Evolutionary conservation across 2,888 invertebrate genomes (phyloP), one percentile per base, ranked within the genome.

Genomic region (Aspidiotus destructor): DNA sequence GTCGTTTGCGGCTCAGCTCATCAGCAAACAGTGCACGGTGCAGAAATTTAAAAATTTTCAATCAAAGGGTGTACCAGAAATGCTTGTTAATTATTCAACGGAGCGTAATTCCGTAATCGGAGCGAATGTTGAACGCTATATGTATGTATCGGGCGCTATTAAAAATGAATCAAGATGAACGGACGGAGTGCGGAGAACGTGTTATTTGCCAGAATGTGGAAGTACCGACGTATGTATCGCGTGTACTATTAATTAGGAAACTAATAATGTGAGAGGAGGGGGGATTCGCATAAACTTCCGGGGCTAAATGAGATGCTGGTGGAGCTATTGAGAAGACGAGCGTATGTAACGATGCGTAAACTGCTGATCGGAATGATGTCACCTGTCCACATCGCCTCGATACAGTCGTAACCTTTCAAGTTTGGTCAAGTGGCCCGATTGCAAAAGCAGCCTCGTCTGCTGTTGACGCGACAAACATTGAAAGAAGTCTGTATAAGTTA

Each of bases 111-210:
- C 58, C 58, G 58, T 28, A 40, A 28, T 58, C 10, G 58, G 13
- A 40, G 40, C 58, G 55, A 48, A n/a, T n/a, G 48, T 48, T 48
- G n/a, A 48, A 13, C 11, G n/a, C n/a, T 16, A 9, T 54, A 54
- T 8, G 52, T 54, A 54, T 28, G 5, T 28, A 28, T 28, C 28
- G 28, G 28, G 9, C 28, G 58, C 10, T 58, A 58, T 58, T 8
- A 58, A 40, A 58, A 58, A 58, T 58, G 17, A 40, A 58, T 58
- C 58, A 28, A 58, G 58, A 58, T 58, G 40, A 13, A 40, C 28
- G 11, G 58, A 28, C n/a, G 55, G 55, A 55, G 17, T 55, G 2
- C 40, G 58, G 9, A 48, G 48, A 11, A 48, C 13, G 40, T 40
- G 58, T 28, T 58, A 16, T 58, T 28, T 13, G 5, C 40, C 28